Evolutionary conservation across 2,888 invertebrate genomes (phyloP), one percentile per base, ranked within the genome.

Genomic region (Amblyteles armatorius): DNA sequence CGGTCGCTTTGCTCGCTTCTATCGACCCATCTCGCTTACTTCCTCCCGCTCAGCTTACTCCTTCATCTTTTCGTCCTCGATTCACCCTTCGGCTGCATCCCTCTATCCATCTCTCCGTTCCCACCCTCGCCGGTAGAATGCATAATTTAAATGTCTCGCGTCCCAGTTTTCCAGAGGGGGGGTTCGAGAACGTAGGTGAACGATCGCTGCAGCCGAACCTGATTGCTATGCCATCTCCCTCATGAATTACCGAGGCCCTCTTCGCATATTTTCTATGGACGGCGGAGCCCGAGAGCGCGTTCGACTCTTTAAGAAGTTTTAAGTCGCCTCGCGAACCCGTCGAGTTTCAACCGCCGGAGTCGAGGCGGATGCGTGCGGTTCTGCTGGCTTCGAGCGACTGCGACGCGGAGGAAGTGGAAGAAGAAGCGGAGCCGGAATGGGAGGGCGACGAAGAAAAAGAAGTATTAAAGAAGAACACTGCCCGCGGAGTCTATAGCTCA

Each of bases 61-160:
- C 19, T 73, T 55, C 69, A 60, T 79, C 65, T 86, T 74, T 81
- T 72, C 69, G 50, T n/a, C 72, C 79, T 50, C 85, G 71, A 29
- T 79, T 80, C 77, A 68, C 68, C 83, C 71, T 72, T 81, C 19
- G 60, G 68, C 63, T 65, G 81, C 69, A 72, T 79, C 83, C 60
- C 79, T 16, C 69, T 86, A 76, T 76, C 73, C 71, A 79, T 80
- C 68, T 63, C 73, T 71, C 63, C 50, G 80, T 68, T 84, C 86
- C 81, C 81, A 55, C 80, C 69, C 85, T 85, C 85, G 86, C 84
- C 87, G 68, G 74, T 69, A 88, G 88, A 89, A 89, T 91, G 90
- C 90, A 91, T 91, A 91, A 91, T 91, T 91, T 90, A 91, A 90
- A 90, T 89, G 89, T 89, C 88, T 87, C 88, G 89, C 89, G 90